Conservation (phyloP, 2,888 invertebrate species). For the Laothoe populi region DNA sequence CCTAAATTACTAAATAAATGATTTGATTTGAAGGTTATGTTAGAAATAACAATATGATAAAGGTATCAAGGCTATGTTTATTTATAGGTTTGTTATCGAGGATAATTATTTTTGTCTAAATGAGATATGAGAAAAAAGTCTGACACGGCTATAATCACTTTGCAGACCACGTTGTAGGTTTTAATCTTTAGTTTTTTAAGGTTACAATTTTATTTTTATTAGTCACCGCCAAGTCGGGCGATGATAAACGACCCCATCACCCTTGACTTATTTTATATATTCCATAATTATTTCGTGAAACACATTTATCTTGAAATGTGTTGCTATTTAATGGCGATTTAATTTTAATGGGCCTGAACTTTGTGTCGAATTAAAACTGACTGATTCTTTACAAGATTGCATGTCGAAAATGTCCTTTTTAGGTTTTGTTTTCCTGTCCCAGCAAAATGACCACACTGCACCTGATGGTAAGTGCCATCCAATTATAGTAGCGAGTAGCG, state of each 20-base stretch:
- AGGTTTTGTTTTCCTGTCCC: too few relatives aligned
- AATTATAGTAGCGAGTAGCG: too few relatives aligned
- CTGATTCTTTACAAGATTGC: background rate
- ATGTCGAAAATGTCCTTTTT: too few relatives aligned
- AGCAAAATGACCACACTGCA: too few relatives aligned
- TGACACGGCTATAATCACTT: background rate
- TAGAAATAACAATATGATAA: too few relatives aligned
- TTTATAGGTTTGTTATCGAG: too few relatives aligned
- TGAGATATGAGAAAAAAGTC: background rate
- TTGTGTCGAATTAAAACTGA: background rate
- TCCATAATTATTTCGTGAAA: slow-evolving; percentile 24
- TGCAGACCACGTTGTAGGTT: background rate
- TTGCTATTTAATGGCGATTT: slow-evolving; percentile 6
- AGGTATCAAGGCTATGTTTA: too few relatives aligned
- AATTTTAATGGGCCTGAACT: slow-evolving; percentile 7
- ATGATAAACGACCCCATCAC: slow-evolving; percentile 20
- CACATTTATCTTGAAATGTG: slow-evolving; percentile 26
- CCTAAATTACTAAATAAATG: too few relatives aligned
- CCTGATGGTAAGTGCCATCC: too few relatives aligned
- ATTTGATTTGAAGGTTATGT: too few relatives aligned
- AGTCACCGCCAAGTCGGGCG: slow-evolving; percentile 7
- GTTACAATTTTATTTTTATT: slow-evolving; percentile 7
- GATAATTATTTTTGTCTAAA: background rate
- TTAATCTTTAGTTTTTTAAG: background rate
- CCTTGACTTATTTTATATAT: slow-evolving; percentile 24